Evolutionary conservation across 2,113 vertebrate species (phyloP), one percentile per base, ranked within the genome.

Genomic region (Mixornis gularis): DNA sequence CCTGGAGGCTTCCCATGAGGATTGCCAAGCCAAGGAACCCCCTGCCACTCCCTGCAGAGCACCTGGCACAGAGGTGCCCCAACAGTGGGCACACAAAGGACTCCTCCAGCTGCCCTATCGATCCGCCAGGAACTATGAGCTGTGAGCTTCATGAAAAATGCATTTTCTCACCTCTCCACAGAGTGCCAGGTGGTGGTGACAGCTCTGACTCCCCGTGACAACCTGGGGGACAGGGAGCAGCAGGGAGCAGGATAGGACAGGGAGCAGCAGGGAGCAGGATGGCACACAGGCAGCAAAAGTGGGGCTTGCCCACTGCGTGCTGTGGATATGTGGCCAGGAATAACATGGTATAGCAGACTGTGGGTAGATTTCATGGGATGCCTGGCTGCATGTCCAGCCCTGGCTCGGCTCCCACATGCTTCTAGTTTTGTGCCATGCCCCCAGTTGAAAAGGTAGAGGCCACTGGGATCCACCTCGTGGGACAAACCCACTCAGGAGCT

Each of bases 301-400:
- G 18, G 3, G 52, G 48, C 52, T 74, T 0, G 0, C 40, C 15
- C 0, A 0, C 44, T 3, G 0, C 0, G 0, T 1, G 32, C 58
- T 41, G 46, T 5, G 52, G 36, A 10, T 44, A 4, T 0, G 13
- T 3, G 2, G 40, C 10, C 63, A 79, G 71, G 46, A 73, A 26
- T 46, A 38, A 89, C 13, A 4, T 0, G 21, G 40, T 26, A 26
- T 0, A 5, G 11, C 46, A 80, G 32, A 36, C 13, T 3, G 3
- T 2, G 52, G 52, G 81, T 6, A 44, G 27, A 73, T 3, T n/a
- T 15, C 20, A 44, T 1, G 2, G 69, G 19, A 41, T 3, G 11
- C n/a, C 40, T 71, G 72, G 21, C 1, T 2, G 56, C 17, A 79
- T 9, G 17, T 20, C 12, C 68, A 40, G 46, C 48, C 56, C 63